phyloP scores from a whole-genome alignment of 2,888 invertebrate genomes.

The Dynastes maya region DNA sequence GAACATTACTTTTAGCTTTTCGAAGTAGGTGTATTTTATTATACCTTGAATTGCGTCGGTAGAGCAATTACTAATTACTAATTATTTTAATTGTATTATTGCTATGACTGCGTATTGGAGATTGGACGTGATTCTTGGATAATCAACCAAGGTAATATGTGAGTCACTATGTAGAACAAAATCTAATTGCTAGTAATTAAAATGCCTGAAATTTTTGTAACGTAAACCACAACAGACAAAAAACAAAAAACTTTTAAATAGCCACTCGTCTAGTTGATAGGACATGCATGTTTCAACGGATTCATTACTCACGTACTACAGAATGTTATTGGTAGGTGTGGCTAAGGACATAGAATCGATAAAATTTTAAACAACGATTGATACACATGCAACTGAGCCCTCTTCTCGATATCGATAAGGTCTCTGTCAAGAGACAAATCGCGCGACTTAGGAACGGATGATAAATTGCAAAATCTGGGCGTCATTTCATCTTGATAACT shows the following conservation, averaged over 20 bases:
- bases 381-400: constrained; percentile 33
- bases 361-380: constrained; percentile 35
- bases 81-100: no score
- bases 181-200: no score
- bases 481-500: constrained; percentile 39
- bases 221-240: no score
- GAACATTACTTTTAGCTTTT: no score
- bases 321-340: constrained; percentile 22
- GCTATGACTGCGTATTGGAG: no score
- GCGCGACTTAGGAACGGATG: constrained; percentile 19
- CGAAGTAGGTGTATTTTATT: no score
- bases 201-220: no score
- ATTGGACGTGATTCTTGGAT: no score
- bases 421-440: constrained; percentile 39
- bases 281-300: not conserved
- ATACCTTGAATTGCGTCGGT: no score
- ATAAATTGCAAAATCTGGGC: constrained; percentile 35
- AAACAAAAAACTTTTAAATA: not conserved
- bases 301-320: constrained; percentile 23
- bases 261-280: not conserved
- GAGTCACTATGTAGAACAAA: no score
- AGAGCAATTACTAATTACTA: no score
- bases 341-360: constrained; percentile 23
- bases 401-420: constrained; percentile 34
- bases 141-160: no score